phyloP scores from a whole-genome alignment of 1,140 invertebrate species.

The Pseudomyrmex flavicornis region DNA sequence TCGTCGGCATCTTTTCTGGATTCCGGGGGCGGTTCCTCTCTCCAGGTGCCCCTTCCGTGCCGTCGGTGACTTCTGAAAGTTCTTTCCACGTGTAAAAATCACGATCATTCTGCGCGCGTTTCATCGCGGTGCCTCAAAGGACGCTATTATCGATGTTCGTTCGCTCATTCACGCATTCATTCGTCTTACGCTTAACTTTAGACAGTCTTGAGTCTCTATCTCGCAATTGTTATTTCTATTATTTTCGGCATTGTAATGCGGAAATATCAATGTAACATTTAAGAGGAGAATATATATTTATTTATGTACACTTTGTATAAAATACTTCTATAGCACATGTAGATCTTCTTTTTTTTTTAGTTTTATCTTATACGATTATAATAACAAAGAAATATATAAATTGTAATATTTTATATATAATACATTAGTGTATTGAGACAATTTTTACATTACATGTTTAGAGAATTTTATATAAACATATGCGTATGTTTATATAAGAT shows the following conservation, averaged over 20 bases:
- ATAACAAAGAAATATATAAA: no score
- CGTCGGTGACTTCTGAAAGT: slow-evolving; percentile 37
- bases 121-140: slow-evolving; percentile 57
- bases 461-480: no score
- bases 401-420: no score
- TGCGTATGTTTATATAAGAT: no score
- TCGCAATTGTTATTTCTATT: slow-evolving; percentile 11
- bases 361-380: no score
- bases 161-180: slow-evolving; percentile 30
- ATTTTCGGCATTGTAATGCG: not conserved
- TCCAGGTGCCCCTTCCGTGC: slow-evolving; percentile 17
- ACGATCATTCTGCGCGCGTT: slow-evolving; percentile 63
- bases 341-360: no score
- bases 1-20: slow-evolving; percentile 72
- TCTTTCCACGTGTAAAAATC: slow-evolving; percentile 64
- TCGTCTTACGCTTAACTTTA: slow-evolving; percentile 3
- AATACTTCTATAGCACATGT: no score
- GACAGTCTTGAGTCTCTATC: slow-evolving; percentile 21
- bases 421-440: no score
- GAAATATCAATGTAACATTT: no score
- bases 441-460: no score
- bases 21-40: slow-evolving; percentile 54
- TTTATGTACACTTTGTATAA: no score
- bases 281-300: no score
- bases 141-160: slow-evolving; percentile 65